A percentile compares a stretch with the other conserved stretches of the same genome.
These are phyloP conservation scores for Scyliorhinus canicula DNA, from an alignment of 2,797 vertebrate genomes.

Conservation along the genomic window DNA sequence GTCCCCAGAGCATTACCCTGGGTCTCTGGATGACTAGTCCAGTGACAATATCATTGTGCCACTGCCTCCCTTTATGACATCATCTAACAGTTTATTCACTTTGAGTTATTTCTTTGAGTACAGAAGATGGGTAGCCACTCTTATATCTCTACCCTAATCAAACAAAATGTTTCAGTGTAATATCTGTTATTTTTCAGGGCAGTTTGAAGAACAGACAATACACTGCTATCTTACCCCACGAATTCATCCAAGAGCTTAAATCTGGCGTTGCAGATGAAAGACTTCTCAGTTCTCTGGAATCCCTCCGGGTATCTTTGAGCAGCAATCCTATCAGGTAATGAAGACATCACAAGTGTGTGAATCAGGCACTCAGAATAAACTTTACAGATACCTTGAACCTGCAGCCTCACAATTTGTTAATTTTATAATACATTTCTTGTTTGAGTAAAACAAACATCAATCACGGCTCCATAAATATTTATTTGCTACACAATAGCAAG, in stretches of 20 bases:
- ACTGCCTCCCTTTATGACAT: not conserved
- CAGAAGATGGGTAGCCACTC: slow-evolving; percentile 4
- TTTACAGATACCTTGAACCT: slow-evolving; percentile 41
- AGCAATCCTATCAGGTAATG: slow-evolving; percentile 96
- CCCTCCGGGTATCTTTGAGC: slow-evolving; percentile 86
- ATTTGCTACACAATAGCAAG: slow-evolving; percentile 40
- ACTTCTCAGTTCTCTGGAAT: slow-evolving; percentile 83
- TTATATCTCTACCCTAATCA: not conserved
- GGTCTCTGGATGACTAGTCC: too few species aligned
- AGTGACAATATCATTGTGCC: too few species aligned
- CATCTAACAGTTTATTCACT: not conserved
- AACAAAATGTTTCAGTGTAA: slow-evolving; percentile 18
- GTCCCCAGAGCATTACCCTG: too few species aligned
- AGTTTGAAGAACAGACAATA: slow-evolving; percentile 76
- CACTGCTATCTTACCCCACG: slow-evolving; percentile 72
- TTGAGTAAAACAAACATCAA: slow-evolving; percentile 39
- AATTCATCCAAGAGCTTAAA: slow-evolving; percentile 88
- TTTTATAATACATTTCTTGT: slow-evolving; percentile 29
- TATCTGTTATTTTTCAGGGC: slow-evolving; percentile 60
- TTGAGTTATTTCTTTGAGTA: not conserved
- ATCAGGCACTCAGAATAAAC: slow-evolving; percentile 41
- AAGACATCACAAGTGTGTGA: slow-evolving; percentile 17
- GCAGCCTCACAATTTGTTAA: slow-evolving; percentile 39
- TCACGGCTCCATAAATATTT: slow-evolving; percentile 50
- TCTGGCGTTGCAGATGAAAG: slow-evolving; percentile 79